Conservation (phyloP, 2,888 invertebrate genomes). For the Hymenopus coronatus region DNA sequence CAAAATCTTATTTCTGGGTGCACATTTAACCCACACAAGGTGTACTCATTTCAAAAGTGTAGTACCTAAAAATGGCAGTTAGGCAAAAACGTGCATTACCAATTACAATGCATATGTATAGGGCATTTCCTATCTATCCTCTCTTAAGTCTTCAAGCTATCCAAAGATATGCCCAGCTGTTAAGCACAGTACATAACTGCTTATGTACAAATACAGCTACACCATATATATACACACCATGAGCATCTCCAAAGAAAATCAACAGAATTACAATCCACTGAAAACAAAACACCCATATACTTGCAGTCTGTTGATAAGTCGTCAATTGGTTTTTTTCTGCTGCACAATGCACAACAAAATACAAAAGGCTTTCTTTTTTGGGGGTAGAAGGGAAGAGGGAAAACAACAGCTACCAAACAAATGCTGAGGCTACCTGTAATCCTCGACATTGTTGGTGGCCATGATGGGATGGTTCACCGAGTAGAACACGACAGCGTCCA, state of each 20-base stretch:
- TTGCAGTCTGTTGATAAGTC: not conserved
- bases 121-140: too few species aligned
- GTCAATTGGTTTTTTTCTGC: not conserved
- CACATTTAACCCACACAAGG: too few species aligned
- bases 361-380: not conserved
- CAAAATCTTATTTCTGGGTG: too few species aligned
- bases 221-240: not conserved
- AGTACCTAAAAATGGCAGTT: too few species aligned
- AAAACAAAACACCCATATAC: not conserved
- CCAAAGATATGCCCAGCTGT: too few species aligned
- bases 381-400: not conserved
- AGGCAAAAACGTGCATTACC: too few species aligned
- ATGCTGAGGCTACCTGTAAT: constrained; percentile 41
- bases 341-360: not conserved
- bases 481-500: constrained; percentile 53
- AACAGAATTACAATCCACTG: not conserved
- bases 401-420: not conserved
- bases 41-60: too few species aligned
- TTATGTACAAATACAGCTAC: too few species aligned
- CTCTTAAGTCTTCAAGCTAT: too few species aligned
- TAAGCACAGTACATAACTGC: too few species aligned
- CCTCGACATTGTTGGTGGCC: constrained; percentile 45
- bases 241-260: not conserved
- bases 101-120: too few species aligned
- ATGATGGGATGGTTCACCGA: constrained; percentile 47